Evolutionary conservation across 1,140 invertebrate species (phyloP), one percentile per base, ranked within the genome.

Genomic region (Oscheius sp.): DNA sequence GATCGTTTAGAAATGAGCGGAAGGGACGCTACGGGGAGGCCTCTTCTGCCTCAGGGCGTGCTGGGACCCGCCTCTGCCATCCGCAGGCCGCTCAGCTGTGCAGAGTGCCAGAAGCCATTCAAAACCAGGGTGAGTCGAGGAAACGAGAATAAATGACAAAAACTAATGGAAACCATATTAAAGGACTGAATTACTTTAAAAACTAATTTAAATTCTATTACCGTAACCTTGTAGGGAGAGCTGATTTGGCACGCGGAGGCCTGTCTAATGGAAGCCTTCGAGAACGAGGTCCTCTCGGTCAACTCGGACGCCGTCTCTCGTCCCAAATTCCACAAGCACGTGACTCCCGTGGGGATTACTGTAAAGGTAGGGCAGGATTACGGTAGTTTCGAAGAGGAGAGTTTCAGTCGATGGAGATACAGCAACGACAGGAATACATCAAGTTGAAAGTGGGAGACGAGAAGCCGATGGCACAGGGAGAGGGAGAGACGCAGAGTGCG

Each of bases 181-280:
- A n/a, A n/a, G n/a, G n/a, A n/a, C n/a, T n/a, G n/a, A n/a, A n/a
- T n/a, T n/a, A n/a, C n/a, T n/a, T n/a, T n/a, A n/a, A n/a, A n/a
- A n/a, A n/a, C n/a, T n/a, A n/a, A n/a, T n/a, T 23, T n/a, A 10
- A 3, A 65, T n/a, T 65, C 2, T 18, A 1, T 68, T 20, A 0
- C 36, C n/a, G 3, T 62, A 28, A 2, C 20, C 13, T 55, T 71
- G 15, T 46, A 71, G 70, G 18, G 46, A 3, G 72, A 74, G 7
- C 52, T 68, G 23, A 42, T 58, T 28, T 62, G 45, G 55, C 72
- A 74, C 38, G 65, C 65, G 13, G 72, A 74, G 32, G 65, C 49
- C 18, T 74, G 72, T 52, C 38, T 74, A 2, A n/a, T 74, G 31
- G 64, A 67, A 61, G 72, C 72, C 3, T 74, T 74, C 31, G 72